Conservation (phyloP, 92 coral and sea anemone genomes). For the Parazoanthus atlanticus region DNA sequence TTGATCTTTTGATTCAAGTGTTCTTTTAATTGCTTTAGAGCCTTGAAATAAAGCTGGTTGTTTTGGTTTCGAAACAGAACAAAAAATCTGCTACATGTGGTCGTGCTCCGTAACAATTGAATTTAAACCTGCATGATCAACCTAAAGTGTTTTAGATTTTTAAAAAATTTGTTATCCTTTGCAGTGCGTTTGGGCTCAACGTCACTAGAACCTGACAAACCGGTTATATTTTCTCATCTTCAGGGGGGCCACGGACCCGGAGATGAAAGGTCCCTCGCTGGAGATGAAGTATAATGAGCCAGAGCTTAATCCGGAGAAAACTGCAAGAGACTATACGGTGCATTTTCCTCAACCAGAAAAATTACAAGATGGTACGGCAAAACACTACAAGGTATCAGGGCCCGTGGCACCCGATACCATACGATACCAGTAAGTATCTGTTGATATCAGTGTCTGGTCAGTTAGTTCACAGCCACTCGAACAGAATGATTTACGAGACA, state of each 20-base stretch:
- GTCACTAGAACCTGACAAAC: too few species aligned
- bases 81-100: too few species aligned
- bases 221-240: too few species aligned
- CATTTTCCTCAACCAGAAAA: conserved; percentile 92
- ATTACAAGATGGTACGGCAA: conserved; percentile 47
- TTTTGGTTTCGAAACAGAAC: not conserved
- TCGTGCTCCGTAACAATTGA: too few species aligned
- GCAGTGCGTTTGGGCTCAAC: too few species aligned
- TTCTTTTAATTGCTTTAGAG: not conserved
- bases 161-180: too few species aligned
- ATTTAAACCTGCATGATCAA: too few species aligned
- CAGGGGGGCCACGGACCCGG: conserved; percentile 53
- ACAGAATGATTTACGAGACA: not conserved
- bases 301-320: conserved; percentile 76
- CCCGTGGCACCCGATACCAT: conserved; percentile 91
- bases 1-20: too few species aligned
- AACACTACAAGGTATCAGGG: conserved; percentile 85
- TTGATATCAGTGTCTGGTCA: not conserved
- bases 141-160: too few species aligned
- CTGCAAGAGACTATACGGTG: conserved; percentile 90
- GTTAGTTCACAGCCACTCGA: not conserved
- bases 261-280: conserved; percentile 60
- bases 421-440: conserved; percentile 87
- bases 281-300: conserved; percentile 84
- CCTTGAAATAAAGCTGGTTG: not conserved